Base-by-base conservation (phyloP, 2,888 invertebrate genomes). In the Melitaea athalia region DNA sequence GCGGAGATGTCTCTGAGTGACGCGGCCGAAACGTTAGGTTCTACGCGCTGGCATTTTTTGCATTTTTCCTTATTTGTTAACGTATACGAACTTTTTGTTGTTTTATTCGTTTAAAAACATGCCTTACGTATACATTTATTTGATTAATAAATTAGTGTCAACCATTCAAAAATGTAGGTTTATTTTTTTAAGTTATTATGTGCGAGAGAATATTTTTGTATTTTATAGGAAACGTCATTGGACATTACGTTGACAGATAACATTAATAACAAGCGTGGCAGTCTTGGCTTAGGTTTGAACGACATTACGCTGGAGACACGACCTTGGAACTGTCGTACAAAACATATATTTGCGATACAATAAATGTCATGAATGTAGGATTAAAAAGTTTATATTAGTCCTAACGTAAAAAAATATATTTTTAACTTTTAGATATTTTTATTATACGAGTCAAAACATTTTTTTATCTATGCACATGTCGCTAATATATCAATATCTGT, bases 1-100 rank as follows among this genome's bases (percentile, higher is more conserved):
- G 82, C 78, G 74, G 73, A 71, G 73, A 73, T 75, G 72, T 72
- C 67, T 61, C 66, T 68, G 68, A 71, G 64, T 67, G 72, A 63
- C 61, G 69, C 59, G 59, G 43, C 60, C 63, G 33, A 64, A 63
- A 66, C 66, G 61, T 70, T 72, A 62, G 49, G 50, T 59, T 67
- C 60, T 71, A 59, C 70, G 63, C 63, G 43, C 53, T 74, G 70
- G 73, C 70, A 68, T 45, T 24, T 31, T 15, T 57, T 24, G 43
- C 15, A 74, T 64, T 67, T 64, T 33, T 17, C 17, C 24, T n/a
- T 60, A 53, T 55, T 38, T 15, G 60, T 62, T 15, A 24, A 24
- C 24, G 15, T 15, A 47, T 67, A 49, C 24, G 47, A 38, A 17
- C 8, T 12, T 31, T 24, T 31, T 55, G 8, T 5, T 31, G 12